Evolutionary conservation across 1,140 invertebrate species (phyloP).

Genomic region (Dendrolimus kikuchii): DNA sequence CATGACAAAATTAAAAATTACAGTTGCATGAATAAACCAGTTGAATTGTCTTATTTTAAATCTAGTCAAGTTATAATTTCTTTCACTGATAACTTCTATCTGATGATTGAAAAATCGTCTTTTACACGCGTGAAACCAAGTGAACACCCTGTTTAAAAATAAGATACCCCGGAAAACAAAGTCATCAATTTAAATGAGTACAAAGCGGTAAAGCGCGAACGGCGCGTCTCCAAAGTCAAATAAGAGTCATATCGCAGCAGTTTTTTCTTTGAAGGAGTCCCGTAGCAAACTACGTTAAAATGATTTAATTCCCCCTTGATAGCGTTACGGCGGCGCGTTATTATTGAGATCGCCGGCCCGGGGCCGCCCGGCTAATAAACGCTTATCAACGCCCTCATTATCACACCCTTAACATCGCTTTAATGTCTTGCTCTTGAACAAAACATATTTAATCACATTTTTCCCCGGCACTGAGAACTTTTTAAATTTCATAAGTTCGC

Average conservation of each 20-base stretch:
- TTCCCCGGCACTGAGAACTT: conserved; percentile 48
- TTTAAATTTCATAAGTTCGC: conserved; percentile 63
- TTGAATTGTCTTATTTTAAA: too few species aligned
- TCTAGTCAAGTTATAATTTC: too few species aligned
- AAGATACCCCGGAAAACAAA: conserved; percentile 19
- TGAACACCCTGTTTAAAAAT: conserved; percentile 14
- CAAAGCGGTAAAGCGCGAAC: conserved; percentile 22
- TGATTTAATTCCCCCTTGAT: conserved; percentile 68
- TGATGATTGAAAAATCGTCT: too few species aligned
- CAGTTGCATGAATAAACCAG: too few species aligned
- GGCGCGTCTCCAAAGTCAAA: conserved; percentile 48
- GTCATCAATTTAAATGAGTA: too few species aligned
- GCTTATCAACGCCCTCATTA: conserved; percentile 70
- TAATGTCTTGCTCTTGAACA: conserved; percentile 71
- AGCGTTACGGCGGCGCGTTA: conserved; percentile 39
- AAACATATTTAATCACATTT: conserved; percentile 72
- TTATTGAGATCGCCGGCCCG: conserved; percentile 51
- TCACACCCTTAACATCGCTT: conserved; percentile 71
- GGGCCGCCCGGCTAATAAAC: conserved; percentile 61
- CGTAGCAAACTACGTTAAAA: conserved; percentile 62
- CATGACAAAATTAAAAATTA: too few species aligned
- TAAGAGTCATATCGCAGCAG: conserved; percentile 41
- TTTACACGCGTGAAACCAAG: neutral
- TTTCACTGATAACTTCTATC: too few species aligned
- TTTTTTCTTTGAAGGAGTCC: conserved; percentile 56